Base-by-base conservation (phyloP, 2,888 invertebrate genomes). In the Rhodophaea formosa region DNA sequence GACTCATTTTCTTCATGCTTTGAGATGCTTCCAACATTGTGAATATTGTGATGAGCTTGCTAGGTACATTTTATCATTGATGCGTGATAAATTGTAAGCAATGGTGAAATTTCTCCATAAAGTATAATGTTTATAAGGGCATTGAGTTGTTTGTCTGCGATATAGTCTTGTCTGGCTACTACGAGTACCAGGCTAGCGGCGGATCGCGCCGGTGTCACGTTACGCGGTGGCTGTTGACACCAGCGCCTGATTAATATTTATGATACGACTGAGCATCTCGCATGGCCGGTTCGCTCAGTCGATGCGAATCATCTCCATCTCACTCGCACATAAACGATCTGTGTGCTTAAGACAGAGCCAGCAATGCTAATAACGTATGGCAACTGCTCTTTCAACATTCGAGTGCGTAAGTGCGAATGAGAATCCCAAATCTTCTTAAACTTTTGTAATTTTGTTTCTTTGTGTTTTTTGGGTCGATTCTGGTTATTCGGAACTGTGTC, bases 181-280 rank as follows among this genome's bases (percentile, higher is more conserved):
- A 71, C 67, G 74, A 84, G 88, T 86, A 89, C 84, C 84, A 88
- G 86, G 86, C 84, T 75, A 78, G 75, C 85, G 88, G 84, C 79
- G 84, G 83, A 84, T 88, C 84, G 87, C 76, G 72, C 82, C 82
- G 85, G 87, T 89, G 84, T 90, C 90, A 85, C 86, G 90, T 90
- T 90, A 90, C 91, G 89, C 88, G 85, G 89, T 90, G 91, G 91
- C 91, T 90, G 91, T 91, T 90, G 91, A 91, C 91, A 90, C 91
- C 91, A 90, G 86, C 82, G 91, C 88, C 89, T 91, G 91, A 91
- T 91, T 91, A 91, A 91, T 91, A 91, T 91, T 91, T 91, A 91
- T 91, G 91, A 91, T 91, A 89, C 86, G 86, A 80, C 86, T 84
- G 88, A 89, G 87, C 88, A 91, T 91, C 91, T 91, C 88, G 91